Conservation (phyloP, 2,888 invertebrate genomes). For the Leptarthrus brevirostris region DNA sequence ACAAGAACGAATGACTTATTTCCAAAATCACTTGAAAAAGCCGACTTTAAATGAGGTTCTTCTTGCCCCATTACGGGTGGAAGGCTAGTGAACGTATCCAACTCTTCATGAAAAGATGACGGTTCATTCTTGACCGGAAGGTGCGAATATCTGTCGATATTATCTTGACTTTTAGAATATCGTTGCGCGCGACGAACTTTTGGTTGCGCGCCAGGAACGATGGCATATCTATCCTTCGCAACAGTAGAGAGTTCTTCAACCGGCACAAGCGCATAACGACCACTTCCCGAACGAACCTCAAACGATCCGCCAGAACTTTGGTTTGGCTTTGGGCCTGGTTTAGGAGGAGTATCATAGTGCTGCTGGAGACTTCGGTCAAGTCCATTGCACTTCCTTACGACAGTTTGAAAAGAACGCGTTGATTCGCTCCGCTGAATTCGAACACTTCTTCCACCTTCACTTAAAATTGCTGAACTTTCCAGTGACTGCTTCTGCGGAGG, state of each 20-base stretch:
- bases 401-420: constrained; percentile 63
- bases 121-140: constrained; percentile 59
- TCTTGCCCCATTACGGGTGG: constrained; percentile 59
- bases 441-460: constrained; percentile 63
- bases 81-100: constrained; percentile 62
- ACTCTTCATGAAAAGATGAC: constrained; percentile 62
- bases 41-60: constrained; percentile 62
- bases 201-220: constrained; percentile 62
- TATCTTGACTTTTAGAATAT: constrained; percentile 64
- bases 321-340: constrained; percentile 57
- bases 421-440: constrained; percentile 67
- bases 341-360: constrained; percentile 57
- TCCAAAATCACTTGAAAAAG: constrained; percentile 67
- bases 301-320: constrained; percentile 48
- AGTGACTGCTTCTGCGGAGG: constrained; percentile 56
- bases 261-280: constrained; percentile 69
- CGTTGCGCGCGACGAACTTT: constrained; percentile 65
- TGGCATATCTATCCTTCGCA: constrained; percentile 62
- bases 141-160: constrained; percentile 61
- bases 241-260: constrained; percentile 63
- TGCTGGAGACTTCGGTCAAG: constrained; percentile 57
- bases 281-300: constrained; percentile 62
- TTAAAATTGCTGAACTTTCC: constrained; percentile 56
- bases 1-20: constrained; percentile 67
- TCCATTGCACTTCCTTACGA: constrained; percentile 33